Evolutionary conservation across 1,140 invertebrate species (phyloP), one percentile per base, ranked within the genome.

Genomic region (Popillia japonica): DNA sequence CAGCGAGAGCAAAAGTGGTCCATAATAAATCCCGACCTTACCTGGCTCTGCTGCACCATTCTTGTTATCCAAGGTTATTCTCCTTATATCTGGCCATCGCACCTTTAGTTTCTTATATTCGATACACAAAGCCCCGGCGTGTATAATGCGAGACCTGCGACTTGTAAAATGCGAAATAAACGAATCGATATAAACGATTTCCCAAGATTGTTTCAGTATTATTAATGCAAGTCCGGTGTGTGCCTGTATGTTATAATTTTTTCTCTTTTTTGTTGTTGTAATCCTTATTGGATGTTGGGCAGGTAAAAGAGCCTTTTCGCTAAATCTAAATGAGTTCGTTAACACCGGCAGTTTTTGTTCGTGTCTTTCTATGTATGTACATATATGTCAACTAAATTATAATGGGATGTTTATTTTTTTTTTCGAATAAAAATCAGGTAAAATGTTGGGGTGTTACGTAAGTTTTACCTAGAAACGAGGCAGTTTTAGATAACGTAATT

Each of bases 11-110:
- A 55, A 55, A 17, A 55, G 14, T 17, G 11, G 48, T 55, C 48
- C 78, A 79, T 80, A 82, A 83, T 83, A 83, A 83, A 83, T 82
- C 80, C 81, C 80, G 81, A 82, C 81, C 81, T 83, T 81, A 83
- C 82, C 81, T 82, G 82, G 75, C 59, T 73, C 76, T 79, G 79
- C 80, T 80, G 78, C 78, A 80, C 81, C 81, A 82, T 82, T 82
- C 81, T 83, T 80, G 78, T 74, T 23, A 77, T 75, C 81, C 82
- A 83, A 83, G 82, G 82, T 83, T 83, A 82, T 80, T 77, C 78
- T 79, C 78, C 40, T 78, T 83, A 77, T 82, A 82, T 77, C 78
- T 82, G 80, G 81, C 79, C 82, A 83, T 80, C 78, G 82, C 75
- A 79, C 79, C 78, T 78, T 55, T 55, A 55, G 48, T 55, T 55